Percentiles rank a stretch among this genome's conserved stretches.
Conservation (phyloP, 2,888 invertebrate species). For the Chymomyza caudatula region DNA sequence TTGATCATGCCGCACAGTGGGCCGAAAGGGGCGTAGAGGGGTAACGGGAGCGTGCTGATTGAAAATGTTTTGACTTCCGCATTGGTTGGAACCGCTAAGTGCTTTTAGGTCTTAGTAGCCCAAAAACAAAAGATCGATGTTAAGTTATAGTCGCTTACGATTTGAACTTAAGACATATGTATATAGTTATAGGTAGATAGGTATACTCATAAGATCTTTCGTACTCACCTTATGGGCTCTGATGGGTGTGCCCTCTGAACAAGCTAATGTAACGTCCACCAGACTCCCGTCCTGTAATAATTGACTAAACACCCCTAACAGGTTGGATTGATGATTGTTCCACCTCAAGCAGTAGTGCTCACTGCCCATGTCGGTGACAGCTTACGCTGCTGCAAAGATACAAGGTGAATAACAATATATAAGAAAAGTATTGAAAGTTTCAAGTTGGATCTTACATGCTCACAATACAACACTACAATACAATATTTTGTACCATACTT, state of each 20-base stretch:
- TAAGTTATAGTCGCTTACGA: too few relatives aligned
- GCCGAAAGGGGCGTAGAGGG: constrained; percentile 42
- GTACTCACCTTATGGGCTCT: constrained; percentile 90
- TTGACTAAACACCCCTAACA: constrained; percentile 97
- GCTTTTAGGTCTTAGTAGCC: neutral
- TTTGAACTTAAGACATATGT: too few relatives aligned
- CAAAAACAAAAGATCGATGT: too few relatives aligned
- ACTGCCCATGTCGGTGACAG: constrained; percentile 97
- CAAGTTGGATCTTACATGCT: too few relatives aligned
- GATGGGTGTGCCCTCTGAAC: constrained; percentile 96
- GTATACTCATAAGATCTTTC: too few relatives aligned
- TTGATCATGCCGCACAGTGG: neutral
- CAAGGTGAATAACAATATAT: constrained; percentile 6
- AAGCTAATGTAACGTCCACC: constrained; percentile 97
- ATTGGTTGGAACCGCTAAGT: neutral
- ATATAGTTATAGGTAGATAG: too few relatives aligned
- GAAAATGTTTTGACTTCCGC: neutral
- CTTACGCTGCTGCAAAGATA: constrained; percentile 83
- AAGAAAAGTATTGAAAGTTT: constrained; percentile 15
- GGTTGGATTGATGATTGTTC: constrained; percentile 99
- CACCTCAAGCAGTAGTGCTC: constrained; percentile 99
- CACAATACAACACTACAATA: too few relatives aligned
- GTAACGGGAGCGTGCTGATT: too few relatives aligned
- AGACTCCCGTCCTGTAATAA: constrained; percentile 96
- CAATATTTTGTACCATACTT: too few relatives aligned